Evolutionary conservation across 2,113 vertebrate genomes (phyloP), one percentile per base, ranked within the genome.

Genomic region (Ranitomeya imitator): DNA sequence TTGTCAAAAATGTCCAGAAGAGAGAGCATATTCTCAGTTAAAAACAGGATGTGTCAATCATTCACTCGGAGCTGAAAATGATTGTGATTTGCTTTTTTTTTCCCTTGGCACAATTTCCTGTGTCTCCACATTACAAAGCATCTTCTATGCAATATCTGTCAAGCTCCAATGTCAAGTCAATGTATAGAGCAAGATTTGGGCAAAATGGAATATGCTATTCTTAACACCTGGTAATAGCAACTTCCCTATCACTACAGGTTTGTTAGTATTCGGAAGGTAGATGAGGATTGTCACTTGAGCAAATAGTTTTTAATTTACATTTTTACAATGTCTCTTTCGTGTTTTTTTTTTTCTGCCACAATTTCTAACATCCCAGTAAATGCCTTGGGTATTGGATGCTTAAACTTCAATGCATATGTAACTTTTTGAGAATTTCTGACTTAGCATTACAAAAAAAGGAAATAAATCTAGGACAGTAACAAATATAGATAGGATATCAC

Each of bases 41-140:
- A 77, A 59, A 83, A 88, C 5, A 21, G 69, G 86, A 76, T 63
- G 9, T 65, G 55, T 88, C 79, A 83, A 63, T 74, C 86, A 76
- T 3, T 71, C 65, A 74, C 52, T 9, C n/a, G 18, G 71, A 51
- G 65, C 63, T 52, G 51, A 82, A 74, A 60, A 71, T n/a, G 10
- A 81, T n/a, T 69, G 65, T 60, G 26, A 55, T 86, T 54, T 19
- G 19, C 67, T 83, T n/a, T 69, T 81, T 31, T 83, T n/a, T 69
- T 81, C 21, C 57, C 78, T 51, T 65, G 55, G 71, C 67, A 74
- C 10, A 73, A 61, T 23, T 13, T 77, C 73, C 61, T 59, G 14
- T 21, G 84, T 51, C 84, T 74, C 12, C 31, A 74, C 71, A 19
- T 18, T 74, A 73, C 51, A 60, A 55, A 76, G 37, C 37, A 73